phyloP scores from a whole-genome alignment of 2,113 vertebrate genomes.

The Nothoprocta perdicaria region DNA sequence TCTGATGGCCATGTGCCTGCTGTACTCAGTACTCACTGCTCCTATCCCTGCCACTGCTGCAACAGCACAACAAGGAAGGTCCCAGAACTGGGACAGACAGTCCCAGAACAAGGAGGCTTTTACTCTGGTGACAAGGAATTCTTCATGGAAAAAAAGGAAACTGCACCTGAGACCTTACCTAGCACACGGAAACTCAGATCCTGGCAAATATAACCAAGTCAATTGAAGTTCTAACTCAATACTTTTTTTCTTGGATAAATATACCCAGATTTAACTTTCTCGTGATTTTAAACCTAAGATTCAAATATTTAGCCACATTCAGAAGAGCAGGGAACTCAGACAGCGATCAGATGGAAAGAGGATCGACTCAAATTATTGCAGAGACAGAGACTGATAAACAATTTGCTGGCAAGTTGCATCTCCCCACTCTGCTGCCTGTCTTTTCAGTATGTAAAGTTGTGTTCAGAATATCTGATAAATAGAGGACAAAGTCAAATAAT shows the following conservation, averaged over 20 bases:
- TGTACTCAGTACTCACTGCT: not conserved
- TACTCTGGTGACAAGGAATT: not conserved
- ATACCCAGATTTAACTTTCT: not conserved
- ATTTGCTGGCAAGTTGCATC: not conserved
- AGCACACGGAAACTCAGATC: not conserved
- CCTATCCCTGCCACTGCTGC: not conserved
- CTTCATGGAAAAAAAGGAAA: not conserved
- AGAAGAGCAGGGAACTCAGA: not conserved
- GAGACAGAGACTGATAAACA: not conserved
- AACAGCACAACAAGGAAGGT: not conserved
- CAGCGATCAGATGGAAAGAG: not conserved
- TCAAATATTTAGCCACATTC: not conserved
- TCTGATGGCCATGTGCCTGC: not conserved
- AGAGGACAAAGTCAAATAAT: slow-evolving; percentile 5
- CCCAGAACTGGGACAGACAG: not conserved
- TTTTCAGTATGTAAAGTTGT: not conserved
- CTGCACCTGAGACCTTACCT: not conserved
- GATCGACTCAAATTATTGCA: not conserved
- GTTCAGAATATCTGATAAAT: not conserved
- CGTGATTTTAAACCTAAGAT: not conserved
- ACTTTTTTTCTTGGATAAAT: not conserved
- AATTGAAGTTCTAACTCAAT: too few species aligned
- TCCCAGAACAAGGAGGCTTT: not conserved
- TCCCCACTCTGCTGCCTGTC: not conserved
- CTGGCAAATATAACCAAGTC: not conserved